Percentiles rank a stretch among this genome's conserved stretches.
Conservation (phyloP, 1,140 invertebrate genomes). For the Pseudomyrmex flavicornis region DNA sequence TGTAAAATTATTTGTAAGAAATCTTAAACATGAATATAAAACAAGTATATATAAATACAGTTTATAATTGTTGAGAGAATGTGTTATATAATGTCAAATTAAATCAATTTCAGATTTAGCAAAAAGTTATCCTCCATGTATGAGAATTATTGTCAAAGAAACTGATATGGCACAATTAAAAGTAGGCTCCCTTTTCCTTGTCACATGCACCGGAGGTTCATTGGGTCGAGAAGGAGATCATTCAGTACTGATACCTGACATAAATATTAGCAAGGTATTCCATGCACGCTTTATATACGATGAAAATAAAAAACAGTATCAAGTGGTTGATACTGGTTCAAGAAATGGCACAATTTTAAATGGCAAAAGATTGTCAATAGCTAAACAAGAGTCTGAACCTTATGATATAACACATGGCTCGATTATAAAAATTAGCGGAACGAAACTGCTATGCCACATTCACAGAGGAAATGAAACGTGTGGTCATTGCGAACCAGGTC, state of each 20-base stretch:
- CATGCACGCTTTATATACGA: slow-evolving; percentile 92
- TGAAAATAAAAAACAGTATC: slow-evolving; percentile 87
- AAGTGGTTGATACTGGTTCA: slow-evolving; percentile 92
- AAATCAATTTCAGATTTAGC: slow-evolving; percentile 87
- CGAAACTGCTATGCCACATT: slow-evolving; percentile 93
- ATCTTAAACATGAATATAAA: too few relatives aligned
- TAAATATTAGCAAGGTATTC: slow-evolving; percentile 92
- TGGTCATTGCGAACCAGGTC: slow-evolving; percentile 94
- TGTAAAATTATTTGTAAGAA: too few relatives aligned
- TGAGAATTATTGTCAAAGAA: slow-evolving; percentile 93
- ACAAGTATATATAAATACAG: too few relatives aligned
- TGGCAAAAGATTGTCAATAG: slow-evolving; percentile 89
- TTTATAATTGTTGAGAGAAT: neutral
- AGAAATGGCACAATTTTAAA: slow-evolving; percentile 95
- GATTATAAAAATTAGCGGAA: slow-evolving; percentile 89
- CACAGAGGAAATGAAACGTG: slow-evolving; percentile 94
- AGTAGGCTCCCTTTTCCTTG: slow-evolving; percentile 92
- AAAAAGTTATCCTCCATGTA: slow-evolving; percentile 92
- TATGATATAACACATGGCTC: slow-evolving; percentile 91
- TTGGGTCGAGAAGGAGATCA: slow-evolving; percentile 92
- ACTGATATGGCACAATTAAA: slow-evolving; percentile 89
- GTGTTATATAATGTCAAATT: neutral
- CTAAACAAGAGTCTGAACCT: slow-evolving; percentile 89
- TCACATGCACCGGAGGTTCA: slow-evolving; percentile 94
- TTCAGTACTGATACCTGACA: slow-evolving; percentile 91